A percentile compares a stretch with the other conserved stretches of the same genome.
These are phyloP conservation scores for Agapornis canus DNA, from an alignment of 2,797 vertebrate genomes.

Conservation along the genomic window DNA sequence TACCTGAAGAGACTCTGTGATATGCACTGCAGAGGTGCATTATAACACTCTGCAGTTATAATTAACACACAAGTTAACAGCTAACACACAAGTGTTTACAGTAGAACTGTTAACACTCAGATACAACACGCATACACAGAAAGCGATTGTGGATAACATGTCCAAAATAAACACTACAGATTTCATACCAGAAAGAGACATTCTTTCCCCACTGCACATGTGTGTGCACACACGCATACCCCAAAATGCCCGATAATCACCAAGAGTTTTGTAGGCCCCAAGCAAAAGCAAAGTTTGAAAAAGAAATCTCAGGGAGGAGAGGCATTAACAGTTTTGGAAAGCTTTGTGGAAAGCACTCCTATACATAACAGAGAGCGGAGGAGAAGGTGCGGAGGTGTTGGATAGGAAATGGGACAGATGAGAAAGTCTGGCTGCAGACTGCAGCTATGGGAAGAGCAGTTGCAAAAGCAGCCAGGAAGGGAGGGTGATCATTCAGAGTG, in stretches of 20 bases:
- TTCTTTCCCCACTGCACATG: neutral
- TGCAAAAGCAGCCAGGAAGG: neutral
- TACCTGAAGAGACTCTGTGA: neutral
- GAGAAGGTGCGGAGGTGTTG: neutral
- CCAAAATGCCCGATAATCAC: neutral
- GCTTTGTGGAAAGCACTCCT: neutral
- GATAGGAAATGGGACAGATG: neutral
- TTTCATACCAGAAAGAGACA: neutral
- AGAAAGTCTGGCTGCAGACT: neutral
- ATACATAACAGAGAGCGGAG: neutral
- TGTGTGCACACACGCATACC: rapidly evolving
- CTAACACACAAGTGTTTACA: neutral
- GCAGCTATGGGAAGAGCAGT: neutral
- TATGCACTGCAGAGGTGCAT: neutral
- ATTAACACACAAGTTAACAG: neutral
- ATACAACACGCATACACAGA: neutral
- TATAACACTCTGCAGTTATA: neutral
- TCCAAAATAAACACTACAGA: neutral
- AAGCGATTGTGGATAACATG: neutral
- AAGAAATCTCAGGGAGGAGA: neutral
- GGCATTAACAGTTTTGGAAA: neutral
- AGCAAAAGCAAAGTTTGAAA: neutral
- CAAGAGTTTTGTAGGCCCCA: neutral
- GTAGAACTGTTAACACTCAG: neutral
- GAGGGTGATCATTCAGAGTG: neutral